These are phyloP conservation scores for Prolemur simus DNA, from an alignment of 2,113 vertebrate species.

Conservation along the genomic window DNA sequence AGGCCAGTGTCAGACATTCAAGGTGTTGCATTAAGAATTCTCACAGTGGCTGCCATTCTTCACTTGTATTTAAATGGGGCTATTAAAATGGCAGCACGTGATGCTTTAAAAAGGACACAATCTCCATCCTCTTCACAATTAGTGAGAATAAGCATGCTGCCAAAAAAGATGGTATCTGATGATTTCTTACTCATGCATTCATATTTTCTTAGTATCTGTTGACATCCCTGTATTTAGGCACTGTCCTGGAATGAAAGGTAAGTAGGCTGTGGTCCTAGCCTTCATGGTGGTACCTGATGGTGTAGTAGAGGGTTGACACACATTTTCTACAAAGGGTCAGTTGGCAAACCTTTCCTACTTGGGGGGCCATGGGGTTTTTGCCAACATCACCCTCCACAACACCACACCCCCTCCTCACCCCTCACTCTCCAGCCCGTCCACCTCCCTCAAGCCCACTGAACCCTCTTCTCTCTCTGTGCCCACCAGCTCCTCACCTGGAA, in stretches of 20 bases:
- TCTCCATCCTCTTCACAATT: not conserved
- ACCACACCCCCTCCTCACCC: not conserved
- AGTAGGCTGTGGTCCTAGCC: not conserved
- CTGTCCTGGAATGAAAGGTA: not conserved
- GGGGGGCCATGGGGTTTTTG: not conserved
- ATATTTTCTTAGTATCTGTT: not conserved
- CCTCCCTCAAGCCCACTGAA: too few species aligned
- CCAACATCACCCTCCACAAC: accelerated
- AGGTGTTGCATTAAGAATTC: conserved; percentile 50
- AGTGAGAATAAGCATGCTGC: not conserved
- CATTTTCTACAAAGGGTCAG: not conserved
- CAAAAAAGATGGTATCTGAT: not conserved
- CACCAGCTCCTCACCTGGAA: not conserved
- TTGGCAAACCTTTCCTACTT: not conserved
- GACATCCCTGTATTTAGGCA: not conserved
- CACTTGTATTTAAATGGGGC: conserved; percentile 64
- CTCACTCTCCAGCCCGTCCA: not conserved
- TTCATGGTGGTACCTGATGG: not conserved
- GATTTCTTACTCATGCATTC: not conserved
- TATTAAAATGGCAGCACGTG: conserved; percentile 59
- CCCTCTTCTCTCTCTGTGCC: too few species aligned
- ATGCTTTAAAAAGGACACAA: not conserved
- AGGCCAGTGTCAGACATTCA: conserved; percentile 24
- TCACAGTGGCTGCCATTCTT: not conserved
- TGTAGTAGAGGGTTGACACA: not conserved